Base-by-base conservation (phyloP, 2,888 invertebrate species). In the Eretmocerus hayati region DNA sequence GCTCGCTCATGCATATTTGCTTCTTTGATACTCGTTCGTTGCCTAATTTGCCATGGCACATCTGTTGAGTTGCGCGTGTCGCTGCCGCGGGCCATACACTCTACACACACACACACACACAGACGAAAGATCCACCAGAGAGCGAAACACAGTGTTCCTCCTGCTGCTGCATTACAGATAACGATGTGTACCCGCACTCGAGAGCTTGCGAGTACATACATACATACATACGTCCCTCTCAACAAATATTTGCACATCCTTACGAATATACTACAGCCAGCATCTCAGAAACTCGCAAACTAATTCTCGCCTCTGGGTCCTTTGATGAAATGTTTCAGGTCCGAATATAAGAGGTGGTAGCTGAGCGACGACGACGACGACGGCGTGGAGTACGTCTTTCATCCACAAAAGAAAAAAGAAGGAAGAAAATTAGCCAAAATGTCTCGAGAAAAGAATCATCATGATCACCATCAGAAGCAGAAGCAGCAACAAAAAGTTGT, bases 151-250 rank as follows among this genome's bases (percentile, higher is more conserved):
- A 9, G 8, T 30, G 8, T 30, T 13, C 13, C 30, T 30, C 13
- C 30, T 13, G 30, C n/a, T n/a, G n/a, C n/a, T n/a, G n/a, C n/a
- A n/a, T n/a, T n/a, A n/a, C n/a, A 46, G 50, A 47, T 51, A 62
- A 60, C 58, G 56, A 60, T 59, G 62, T 62, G 59, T 60, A 61
- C 59, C 55, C 53, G 51, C 41, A 37, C 45, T 42, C 20, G 31
- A 44, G 42, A 40, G 26, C 11, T 1, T 26, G 26, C 11, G 26
- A 9, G 26, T 26, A 1, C 11, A 11, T 26, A 11, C 11, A 26
- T 26, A 11, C 11, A 11, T 26, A 11, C 11, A 11, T 26, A 11
- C 11, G 26, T 26, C 26, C 26, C 26, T 6, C 26, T 6, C 6
- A 26, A 1, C 11, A 26, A 26, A 26, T 26, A 26, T 26, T 26